Evolutionary conservation across 2,113 vertebrate genomes (phyloP).

Genomic region (Puffinus mauretanicus): DNA sequence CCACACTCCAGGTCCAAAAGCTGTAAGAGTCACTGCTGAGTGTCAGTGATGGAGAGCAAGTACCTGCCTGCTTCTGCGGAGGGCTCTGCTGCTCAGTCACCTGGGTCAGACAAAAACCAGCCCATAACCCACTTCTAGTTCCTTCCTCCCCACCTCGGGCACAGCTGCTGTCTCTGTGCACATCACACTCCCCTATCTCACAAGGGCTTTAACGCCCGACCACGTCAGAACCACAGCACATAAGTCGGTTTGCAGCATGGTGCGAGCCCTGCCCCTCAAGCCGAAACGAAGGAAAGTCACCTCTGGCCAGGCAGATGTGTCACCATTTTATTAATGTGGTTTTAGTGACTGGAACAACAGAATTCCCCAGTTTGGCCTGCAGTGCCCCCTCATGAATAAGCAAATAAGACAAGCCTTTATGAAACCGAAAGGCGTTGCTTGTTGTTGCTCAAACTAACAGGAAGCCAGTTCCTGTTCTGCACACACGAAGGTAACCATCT

Average conservation of each 20-base stretch:
- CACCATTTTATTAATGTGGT: rapidly evolving
- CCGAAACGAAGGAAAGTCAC: rapidly evolving
- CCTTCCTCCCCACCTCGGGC: background rate
- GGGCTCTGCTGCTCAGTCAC: background rate
- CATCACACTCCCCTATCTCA: background rate
- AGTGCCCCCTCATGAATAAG: background rate
- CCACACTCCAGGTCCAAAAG: background rate
- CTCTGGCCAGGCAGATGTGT: rapidly evolving
- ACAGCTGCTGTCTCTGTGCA: background rate
- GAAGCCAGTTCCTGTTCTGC: background rate
- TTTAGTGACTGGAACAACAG: background rate
- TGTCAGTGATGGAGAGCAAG: background rate
- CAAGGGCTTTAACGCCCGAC: background rate
- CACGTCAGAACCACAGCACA: background rate
- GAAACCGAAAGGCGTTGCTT: background rate
- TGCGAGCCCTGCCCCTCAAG: rapidly evolving
- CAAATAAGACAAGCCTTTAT: background rate
- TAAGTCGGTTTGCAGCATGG: background rate
- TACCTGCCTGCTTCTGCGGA: background rate
- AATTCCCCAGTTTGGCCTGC: background rate
- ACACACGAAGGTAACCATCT: background rate
- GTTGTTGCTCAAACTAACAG: background rate
- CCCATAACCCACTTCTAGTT: background rate
- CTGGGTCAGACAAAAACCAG: background rate
- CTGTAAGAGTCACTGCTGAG: background rate